These are phyloP conservation scores for Bimastos eiseni DNA, from an alignment of 2,888 invertebrate genomes.

Conservation along the genomic window DNA sequence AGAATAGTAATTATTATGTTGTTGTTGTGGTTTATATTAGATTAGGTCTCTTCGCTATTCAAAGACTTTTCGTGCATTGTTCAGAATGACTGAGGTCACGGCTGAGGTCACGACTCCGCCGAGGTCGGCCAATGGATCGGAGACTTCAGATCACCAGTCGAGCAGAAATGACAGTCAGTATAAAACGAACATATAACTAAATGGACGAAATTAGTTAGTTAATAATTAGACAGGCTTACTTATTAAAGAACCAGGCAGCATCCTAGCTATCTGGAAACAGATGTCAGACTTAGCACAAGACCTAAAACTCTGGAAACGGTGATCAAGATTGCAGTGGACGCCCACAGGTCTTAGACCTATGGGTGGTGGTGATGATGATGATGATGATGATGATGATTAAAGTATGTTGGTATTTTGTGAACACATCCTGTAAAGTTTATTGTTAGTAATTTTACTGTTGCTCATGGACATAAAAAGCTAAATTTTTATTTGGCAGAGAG, in stretches of 20 bases:
- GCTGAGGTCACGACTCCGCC: not conserved
- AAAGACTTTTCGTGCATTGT: not conserved
- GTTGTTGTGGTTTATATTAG: not conserved
- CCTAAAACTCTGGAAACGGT: too few species aligned
- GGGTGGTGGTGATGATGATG: too few species aligned
- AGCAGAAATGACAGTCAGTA: conserved; percentile 8
- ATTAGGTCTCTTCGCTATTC: not conserved
- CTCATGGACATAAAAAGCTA: not conserved
- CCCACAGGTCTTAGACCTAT: too few species aligned
- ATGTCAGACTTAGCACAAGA: too few species aligned
- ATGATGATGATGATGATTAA: too few species aligned
- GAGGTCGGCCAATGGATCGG: not conserved
- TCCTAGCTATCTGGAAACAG: too few species aligned
- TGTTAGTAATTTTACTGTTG: not conserved
- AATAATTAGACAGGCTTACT: too few species aligned
- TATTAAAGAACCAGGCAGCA: not conserved
- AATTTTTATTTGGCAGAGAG: not conserved
- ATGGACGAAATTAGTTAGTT: too few species aligned
- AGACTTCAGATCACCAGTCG: not conserved
- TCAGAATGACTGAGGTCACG: too few species aligned
- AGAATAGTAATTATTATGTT: not conserved
- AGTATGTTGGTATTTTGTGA: not conserved
- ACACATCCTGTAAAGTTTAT: not conserved
- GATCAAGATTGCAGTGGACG: too few species aligned
- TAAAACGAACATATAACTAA: too few species aligned